Base-by-base conservation (phyloP, 2,113 vertebrate genomes). In the Sturnus vulgaris region DNA sequence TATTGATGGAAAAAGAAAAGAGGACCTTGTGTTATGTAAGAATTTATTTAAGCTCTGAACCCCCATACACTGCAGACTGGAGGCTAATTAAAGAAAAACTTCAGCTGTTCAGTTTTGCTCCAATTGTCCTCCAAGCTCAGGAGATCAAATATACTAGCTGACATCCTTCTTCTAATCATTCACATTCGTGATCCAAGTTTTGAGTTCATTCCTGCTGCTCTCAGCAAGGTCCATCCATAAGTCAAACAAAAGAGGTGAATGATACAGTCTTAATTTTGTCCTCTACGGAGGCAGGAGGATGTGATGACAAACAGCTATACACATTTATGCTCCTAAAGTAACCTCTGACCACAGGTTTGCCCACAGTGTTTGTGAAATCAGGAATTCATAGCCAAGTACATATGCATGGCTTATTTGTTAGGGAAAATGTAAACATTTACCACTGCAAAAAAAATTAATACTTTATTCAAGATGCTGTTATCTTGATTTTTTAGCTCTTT, bases 1-100 rank as follows among this genome's bases (percentile, higher is more conserved):
- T 96, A 97, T 96, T 96, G 87, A 92, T 81, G 86, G 91, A 95
- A 96, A 97, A 96, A 92, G 64, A 95, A 94, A 96, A 80, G 65
- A 82, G 71, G 69, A 86, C 81, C 28, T 1, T 75, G 57, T 92
- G 70, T 98, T 97, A 96, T 56, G 60, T 97, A 96, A 96, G 93
- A 95, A 83, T 76, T 93, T 19, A 68, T 69, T 96, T 96, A 94
- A 88, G 81, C 35, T 82, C 93, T 90, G 64, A 88, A 88, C 77
- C 57, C 22, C 56, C 31, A 75, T 82, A 81, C 30, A 60, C 6
- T 93, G 75, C 71, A 94, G 66, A 68, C 73, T 95, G 71, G 73
- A 68, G 42, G 42, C 85, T 94, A 96, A 82, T 93, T 92, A 94
- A 95, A 96, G 72, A 84, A 93, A 86, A 69, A 30, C 40, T 44